Evolutionary conservation across 1,140 invertebrate species (phyloP), one percentile per base, ranked within the genome.

Genomic region (Lepidurus apus): DNA sequence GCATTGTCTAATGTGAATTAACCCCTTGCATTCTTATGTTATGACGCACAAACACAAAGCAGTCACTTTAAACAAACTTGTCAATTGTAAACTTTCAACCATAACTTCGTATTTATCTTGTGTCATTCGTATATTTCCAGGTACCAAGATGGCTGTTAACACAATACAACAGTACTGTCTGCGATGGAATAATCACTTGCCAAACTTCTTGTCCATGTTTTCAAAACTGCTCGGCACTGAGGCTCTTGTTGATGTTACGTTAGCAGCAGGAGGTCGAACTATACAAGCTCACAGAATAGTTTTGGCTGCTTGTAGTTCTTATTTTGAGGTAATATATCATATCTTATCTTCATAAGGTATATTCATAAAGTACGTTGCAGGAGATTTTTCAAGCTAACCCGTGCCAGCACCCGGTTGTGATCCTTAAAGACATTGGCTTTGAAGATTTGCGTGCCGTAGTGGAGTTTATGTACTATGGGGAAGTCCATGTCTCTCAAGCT

Each of bases 401-500:
- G 13, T 94, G 93, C 82, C 90, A 94, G 82, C 94, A 96, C 86
- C 94, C 94, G 7, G 95, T 96, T 81, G 93, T 96, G 17, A 94
- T 96, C 82, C 85, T 96, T 21, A 95, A 95, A 84, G 94, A 96
- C 87, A 91, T 96, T 3, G 92, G 92, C 83, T 95, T 91, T 83
- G 88, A 89, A 74, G 93, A 96, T 86, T 87, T 96, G 65, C 93
- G 93, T 83, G 93, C 92, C 45, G 93, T 96, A 87, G 92, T 96
- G 5, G 93, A 95, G 82, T 96, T 95, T 84, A 95, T 96, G 91
- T 96, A 96, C 84, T 93, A 93, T 83, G 94, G 94, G 1, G 93
- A 95, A 88, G 93, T 95, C 26, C 34, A 75, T n/a, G 43, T 75
- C 26, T 42, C 74, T 9, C 74, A 75, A 65, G 53, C 53, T 7